A percentile compares a stretch with the other conserved stretches of the same genome.
Conservation (phyloP, 2,113 vertebrate genomes). For the Illadopsis cleaveri region DNA sequence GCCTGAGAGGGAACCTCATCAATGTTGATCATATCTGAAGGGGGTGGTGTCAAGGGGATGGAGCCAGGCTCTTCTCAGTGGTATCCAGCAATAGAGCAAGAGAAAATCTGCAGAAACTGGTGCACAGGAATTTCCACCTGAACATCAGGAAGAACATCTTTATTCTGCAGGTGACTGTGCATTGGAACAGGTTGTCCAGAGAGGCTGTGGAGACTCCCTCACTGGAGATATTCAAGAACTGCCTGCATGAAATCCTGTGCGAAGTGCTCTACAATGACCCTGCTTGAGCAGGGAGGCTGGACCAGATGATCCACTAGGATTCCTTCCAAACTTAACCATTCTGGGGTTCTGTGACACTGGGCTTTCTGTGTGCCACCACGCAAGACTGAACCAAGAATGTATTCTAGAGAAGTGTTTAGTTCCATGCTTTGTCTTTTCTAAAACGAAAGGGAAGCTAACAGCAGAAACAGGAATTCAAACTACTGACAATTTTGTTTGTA, state of each 20-base stretch:
- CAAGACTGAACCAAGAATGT: neutral
- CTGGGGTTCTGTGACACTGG: neutral
- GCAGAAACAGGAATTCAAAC: neutral
- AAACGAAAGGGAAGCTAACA: neutral
- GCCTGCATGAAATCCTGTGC: neutral
- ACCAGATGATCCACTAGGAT: neutral
- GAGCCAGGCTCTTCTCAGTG: neutral
- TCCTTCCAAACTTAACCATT: neutral
- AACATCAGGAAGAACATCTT: neutral
- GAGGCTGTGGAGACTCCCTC: neutral
- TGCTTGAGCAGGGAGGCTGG: neutral
- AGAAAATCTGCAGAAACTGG: neutral
- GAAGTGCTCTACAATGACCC: neutral
- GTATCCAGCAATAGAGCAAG: neutral
- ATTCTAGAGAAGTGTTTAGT: neutral
- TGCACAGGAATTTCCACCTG: neutral
- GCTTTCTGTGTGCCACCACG: neutral
- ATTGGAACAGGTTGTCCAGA: neutral
- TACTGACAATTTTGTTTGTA: neutral
- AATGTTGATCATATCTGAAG: neutral
- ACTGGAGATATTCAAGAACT: neutral
- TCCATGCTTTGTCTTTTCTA: neutral
- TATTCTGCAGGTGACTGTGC: neutral
- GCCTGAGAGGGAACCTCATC: neutral
- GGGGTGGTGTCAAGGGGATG: neutral